A percentile compares a stretch with the other conserved stretches of the same genome.
Evolutionary conservation across 2,888 invertebrate genomes (phyloP).

Genomic region (Cantharis rustica): DNA sequence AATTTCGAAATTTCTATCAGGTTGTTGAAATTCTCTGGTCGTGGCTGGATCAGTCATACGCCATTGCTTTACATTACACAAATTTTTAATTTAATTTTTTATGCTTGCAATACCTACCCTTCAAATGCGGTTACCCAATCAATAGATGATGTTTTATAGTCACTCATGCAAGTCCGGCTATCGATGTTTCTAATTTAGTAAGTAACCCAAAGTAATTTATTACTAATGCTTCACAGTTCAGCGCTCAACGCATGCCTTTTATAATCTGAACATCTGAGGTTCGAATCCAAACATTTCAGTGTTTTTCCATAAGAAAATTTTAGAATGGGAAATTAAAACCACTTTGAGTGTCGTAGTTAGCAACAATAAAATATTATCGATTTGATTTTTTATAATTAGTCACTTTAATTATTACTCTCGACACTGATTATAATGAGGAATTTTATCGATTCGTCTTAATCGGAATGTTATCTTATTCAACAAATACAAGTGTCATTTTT

Average conservation of each 20-base stretch:
- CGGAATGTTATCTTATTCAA: neutral
- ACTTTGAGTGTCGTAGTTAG: neutral
- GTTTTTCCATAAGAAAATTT: neutral
- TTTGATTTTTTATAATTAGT: neutral
- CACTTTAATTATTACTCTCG: neutral
- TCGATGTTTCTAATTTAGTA: neutral
- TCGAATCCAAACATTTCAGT: neutral
- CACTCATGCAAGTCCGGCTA: neutral
- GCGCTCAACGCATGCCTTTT: neutral
- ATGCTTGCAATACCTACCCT: no score
- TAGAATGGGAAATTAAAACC: neutral
- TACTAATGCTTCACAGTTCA: neutral
- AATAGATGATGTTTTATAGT: neutral
- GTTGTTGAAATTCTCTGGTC: neutral
- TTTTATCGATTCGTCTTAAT: neutral
- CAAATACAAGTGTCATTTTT: neutral
- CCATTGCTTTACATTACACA: neutral
- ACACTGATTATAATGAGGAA: neutral
- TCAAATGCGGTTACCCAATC: neutral
- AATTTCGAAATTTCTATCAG: neutral
- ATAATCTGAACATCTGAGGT: neutral
- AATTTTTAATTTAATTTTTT: neutral
- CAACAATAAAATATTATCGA: neutral
- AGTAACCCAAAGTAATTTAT: neutral
- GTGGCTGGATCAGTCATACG: neutral